Conservation (phyloP, 2,113 vertebrate genomes). For the Stegostoma tigrinum region DNA sequence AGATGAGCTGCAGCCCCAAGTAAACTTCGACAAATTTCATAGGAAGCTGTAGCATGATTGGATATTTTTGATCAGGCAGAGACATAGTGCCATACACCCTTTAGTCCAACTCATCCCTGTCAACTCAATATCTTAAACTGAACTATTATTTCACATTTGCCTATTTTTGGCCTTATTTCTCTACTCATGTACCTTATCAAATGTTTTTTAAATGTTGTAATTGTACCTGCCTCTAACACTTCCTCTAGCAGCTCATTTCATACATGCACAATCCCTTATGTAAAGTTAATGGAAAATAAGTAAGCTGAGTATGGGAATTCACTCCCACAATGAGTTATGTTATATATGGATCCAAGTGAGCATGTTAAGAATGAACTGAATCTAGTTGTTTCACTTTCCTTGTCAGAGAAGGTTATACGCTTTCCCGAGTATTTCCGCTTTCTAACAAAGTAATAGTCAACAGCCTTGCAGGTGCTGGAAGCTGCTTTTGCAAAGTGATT, state of each 20-base stretch:
- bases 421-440: not conserved
- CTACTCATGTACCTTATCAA: too few relatives aligned
- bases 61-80: too few relatives aligned
- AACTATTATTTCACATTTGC: too few relatives aligned
- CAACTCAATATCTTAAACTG: too few relatives aligned
- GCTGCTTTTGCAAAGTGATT: not conserved
- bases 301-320: not conserved
- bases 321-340: not conserved
- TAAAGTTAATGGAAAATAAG: not conserved
- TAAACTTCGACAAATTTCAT: not conserved
- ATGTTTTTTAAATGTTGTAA: too few relatives aligned
- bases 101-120: too few relatives aligned
- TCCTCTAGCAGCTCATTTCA: too few relatives aligned
- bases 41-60: too few relatives aligned
- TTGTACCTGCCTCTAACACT: too few relatives aligned
- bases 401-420: not conserved
- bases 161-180: too few relatives aligned
- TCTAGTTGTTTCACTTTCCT: conserved; percentile 20
- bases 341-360: not conserved
- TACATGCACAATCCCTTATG: not conserved
- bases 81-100: too few relatives aligned
- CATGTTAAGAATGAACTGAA: not conserved
- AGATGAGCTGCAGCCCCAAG: not conserved
- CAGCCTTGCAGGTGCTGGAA: not conserved
- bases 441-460: not conserved